Conservation (phyloP, 2,888 invertebrate genomes). For the Choristoneura rosaceana region DNA sequence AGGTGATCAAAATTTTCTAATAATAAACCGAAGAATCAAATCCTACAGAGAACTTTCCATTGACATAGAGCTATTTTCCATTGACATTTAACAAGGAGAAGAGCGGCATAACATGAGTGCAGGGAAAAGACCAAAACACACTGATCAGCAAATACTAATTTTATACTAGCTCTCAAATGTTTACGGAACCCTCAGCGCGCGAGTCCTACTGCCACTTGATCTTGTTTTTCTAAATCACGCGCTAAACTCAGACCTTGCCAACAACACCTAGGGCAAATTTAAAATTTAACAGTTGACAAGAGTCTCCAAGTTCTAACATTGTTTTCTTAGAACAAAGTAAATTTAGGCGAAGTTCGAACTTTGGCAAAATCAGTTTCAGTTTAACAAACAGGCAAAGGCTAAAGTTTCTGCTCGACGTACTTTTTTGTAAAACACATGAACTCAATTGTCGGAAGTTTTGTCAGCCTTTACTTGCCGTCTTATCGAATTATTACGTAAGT, state of each 20-base stretch:
- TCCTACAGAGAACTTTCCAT: too few relatives aligned
- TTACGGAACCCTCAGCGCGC: too few relatives aligned
- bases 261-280: neutral
- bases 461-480: constrained; percentile 14
- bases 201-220: too few relatives aligned
- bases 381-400: constrained; percentile 39
- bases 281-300: constrained; percentile 34
- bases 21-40: too few relatives aligned
- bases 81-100: too few relatives aligned
- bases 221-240: constrained; percentile 1
- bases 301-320: constrained; percentile 21
- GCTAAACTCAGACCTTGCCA: neutral
- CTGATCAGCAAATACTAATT: too few relatives aligned
- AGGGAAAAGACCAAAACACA: too few relatives aligned
- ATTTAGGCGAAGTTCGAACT: constrained; percentile 34
- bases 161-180: too few relatives aligned
- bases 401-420: constrained; percentile 32
- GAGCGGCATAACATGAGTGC: too few relatives aligned
- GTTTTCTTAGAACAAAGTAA: constrained; percentile 40
- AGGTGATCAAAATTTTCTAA: too few relatives aligned
- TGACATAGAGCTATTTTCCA: too few relatives aligned
- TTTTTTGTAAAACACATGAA: constrained; percentile 40
- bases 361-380: constrained; percentile 42
- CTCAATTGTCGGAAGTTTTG: constrained; percentile 39
- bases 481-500: constrained; percentile 30